Percentiles rank a stretch among this genome's conserved stretches.
phyloP scores from a whole-genome alignment of 2,797 vertebrate genomes.

The Tangara arthus region DNA sequence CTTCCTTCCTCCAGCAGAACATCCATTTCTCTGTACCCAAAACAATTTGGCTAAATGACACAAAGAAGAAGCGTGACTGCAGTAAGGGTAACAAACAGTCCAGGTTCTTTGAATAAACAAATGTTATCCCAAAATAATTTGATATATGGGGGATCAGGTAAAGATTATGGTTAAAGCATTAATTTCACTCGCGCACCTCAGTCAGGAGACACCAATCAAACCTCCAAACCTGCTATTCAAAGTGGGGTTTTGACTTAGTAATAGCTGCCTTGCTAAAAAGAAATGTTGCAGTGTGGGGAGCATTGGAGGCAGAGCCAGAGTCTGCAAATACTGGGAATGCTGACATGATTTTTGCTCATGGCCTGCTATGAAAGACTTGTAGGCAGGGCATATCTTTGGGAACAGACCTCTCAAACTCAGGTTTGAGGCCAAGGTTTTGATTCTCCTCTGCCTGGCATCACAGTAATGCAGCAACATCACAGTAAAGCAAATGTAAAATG shows the following conservation, averaged over 20 bases:
- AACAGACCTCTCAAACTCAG: background rate
- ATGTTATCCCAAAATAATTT: background rate
- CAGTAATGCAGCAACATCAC: background rate
- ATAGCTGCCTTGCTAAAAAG: background rate
- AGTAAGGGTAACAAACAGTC: background rate
- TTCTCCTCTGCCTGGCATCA: background rate
- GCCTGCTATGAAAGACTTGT: background rate
- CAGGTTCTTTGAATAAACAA: background rate
- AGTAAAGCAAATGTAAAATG: background rate
- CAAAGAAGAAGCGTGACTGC: background rate
- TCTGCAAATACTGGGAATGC: background rate
- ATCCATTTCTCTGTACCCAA: background rate
- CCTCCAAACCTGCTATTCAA: background rate
- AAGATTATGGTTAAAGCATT: background rate
- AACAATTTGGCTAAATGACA: background rate
- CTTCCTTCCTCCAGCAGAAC: slow-evolving; percentile 55
- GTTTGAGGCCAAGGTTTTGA: background rate
- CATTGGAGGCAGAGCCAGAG: background rate
- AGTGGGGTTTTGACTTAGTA: background rate
- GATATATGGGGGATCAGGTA: background rate
- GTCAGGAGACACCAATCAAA: background rate
- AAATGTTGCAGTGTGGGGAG: background rate
- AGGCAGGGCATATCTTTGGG: background rate
- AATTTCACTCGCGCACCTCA: background rate
- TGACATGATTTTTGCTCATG: background rate